Conservation (phyloP, 2,888 invertebrate species). For the Tuta absoluta region DNA sequence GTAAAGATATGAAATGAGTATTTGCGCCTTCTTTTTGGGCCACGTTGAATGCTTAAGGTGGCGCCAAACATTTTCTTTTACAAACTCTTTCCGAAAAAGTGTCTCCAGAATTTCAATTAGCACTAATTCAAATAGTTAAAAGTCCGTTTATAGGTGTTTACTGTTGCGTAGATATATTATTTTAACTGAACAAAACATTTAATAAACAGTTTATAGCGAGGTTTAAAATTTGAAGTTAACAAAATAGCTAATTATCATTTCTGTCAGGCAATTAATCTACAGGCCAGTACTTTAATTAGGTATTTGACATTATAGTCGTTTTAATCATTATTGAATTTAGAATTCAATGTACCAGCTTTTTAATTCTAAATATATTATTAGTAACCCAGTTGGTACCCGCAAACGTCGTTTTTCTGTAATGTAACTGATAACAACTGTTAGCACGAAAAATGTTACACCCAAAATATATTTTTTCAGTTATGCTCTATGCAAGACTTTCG, state of each 20-base stretch:
- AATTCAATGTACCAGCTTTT: too few relatives aligned
- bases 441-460: too few relatives aligned
- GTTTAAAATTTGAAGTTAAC: background rate
- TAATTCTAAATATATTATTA: too few relatives aligned
- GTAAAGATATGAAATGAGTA: slow-evolving; percentile 8
- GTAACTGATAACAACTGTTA: too few relatives aligned
- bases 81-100: background rate
- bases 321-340: too few relatives aligned
- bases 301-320: too few relatives aligned
- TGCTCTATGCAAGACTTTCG: too few relatives aligned
- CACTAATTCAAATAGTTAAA: background rate
- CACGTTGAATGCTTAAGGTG: slow-evolving; percentile 2
- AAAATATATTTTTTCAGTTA: too few relatives aligned
- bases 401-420: too few relatives aligned
- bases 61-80: background rate
- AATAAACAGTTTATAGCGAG: background rate
- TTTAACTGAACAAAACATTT: background rate
- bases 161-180: background rate
- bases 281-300: too few relatives aligned
- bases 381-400: too few relatives aligned
- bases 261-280: background rate
- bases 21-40: slow-evolving; percentile 9
- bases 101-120: background rate
- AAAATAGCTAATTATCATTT: slow-evolving; percentile 5
- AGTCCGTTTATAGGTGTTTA: background rate